phyloP scores from a whole-genome alignment of 2,113 vertebrate species.

The Meles meles region DNA sequence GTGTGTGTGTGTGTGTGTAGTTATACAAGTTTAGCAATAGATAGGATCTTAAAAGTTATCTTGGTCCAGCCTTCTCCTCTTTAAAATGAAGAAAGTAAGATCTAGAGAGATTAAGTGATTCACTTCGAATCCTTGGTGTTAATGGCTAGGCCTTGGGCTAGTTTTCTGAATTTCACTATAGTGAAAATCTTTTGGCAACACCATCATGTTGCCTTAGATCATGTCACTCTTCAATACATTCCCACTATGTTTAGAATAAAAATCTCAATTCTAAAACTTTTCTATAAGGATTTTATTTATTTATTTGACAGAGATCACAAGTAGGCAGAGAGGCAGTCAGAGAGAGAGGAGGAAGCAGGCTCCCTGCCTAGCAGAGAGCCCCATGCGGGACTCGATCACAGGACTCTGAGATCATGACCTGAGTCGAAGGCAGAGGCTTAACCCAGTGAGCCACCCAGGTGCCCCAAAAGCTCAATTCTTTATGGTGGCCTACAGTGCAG shows the following conservation, averaged over 20 bases:
- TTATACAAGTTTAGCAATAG: neutral
- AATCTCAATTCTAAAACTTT: neutral
- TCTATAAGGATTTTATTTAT: too few relatives aligned
- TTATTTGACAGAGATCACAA: too few relatives aligned
- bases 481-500: neutral
- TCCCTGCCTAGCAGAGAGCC: too few relatives aligned
- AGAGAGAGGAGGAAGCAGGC: too few relatives aligned
- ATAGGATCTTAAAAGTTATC: constrained; percentile 5
- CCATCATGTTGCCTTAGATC: neutral
- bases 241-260: neutral
- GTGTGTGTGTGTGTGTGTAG: neutral
- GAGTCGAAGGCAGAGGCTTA: too few relatives aligned
- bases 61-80: constrained; percentile 5
- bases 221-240: neutral
- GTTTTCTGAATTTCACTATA: constrained; percentile 23
- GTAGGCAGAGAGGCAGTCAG: too few relatives aligned
- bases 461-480: neutral
- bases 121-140: neutral
- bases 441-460: too few relatives aligned
- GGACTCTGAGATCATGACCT: too few relatives aligned
- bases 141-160: neutral
- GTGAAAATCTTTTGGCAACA: neutral
- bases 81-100: constrained; percentile 30
- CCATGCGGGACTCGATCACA: too few relatives aligned
- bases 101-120: constrained; percentile 4